Conservation (phyloP, 2,888 invertebrate species). For the Allophyes oxyacanthae region DNA sequence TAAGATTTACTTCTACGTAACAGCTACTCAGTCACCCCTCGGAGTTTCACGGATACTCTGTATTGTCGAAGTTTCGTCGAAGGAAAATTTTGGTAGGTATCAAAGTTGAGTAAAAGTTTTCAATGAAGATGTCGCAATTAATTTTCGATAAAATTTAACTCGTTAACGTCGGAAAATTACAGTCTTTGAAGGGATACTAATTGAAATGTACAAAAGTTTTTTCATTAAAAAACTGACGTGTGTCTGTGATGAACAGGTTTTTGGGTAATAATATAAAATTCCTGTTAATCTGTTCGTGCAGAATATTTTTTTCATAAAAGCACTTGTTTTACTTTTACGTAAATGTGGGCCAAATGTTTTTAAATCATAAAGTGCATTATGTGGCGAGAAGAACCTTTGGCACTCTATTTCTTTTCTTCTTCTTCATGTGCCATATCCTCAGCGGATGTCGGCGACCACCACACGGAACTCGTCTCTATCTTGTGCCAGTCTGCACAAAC, state of each 20-base stretch:
- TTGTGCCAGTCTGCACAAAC: no score
- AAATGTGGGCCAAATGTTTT: no score
- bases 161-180: slow-evolving; percentile 86
- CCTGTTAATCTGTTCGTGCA: not conserved
- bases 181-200: slow-evolving; percentile 81
- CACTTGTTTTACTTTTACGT: no score
- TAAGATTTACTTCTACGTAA: slow-evolving; percentile 67
- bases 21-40: slow-evolving; percentile 69
- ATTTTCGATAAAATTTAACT: slow-evolving; percentile 88
- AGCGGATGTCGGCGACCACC: no score
- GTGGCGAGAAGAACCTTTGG: no score
- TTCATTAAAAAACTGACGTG: slow-evolving; percentile 76
- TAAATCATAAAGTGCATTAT: no score
- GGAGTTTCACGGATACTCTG: slow-evolving; percentile 69
- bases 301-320: no score
- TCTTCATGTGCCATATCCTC: no score
- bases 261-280: slow-evolving; percentile 13
- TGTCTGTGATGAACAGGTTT: slow-evolving; percentile 56
- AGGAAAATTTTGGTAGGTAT: slow-evolving; percentile 83
- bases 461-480: no score
- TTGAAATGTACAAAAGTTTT: slow-evolving; percentile 85
- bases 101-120: slow-evolving; percentile 84
- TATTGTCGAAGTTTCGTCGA: slow-evolving; percentile 76
- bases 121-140: slow-evolving; percentile 88
- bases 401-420: no score